Evolutionary conservation across 35 echinoderm and acorn worm species (phyloP).

Genomic region (Chiridota heheva): DNA sequence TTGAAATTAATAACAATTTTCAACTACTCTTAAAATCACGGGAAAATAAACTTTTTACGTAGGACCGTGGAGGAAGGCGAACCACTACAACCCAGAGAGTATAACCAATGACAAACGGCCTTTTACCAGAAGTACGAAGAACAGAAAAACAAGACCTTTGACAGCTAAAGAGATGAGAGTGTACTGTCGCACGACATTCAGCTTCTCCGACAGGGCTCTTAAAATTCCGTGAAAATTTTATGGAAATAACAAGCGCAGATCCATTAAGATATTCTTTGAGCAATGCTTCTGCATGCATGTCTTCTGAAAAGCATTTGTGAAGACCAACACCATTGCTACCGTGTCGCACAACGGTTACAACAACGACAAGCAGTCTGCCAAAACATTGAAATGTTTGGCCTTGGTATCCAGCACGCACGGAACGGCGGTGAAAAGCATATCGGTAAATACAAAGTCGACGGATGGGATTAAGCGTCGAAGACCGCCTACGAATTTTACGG

Average conservation of each 20-base stretch:
- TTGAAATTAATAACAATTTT: no score
- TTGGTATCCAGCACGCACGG: neutral
- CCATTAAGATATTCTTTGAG: neutral
- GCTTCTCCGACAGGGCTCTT: neutral
- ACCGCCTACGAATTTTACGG: conserved; percentile 12
- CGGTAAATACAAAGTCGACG: conserved; percentile 18
- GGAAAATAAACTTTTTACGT: no score
- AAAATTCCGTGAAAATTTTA: neutral
- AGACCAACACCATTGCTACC: neutral
- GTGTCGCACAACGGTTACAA: no score
- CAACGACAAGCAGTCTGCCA: neutral
- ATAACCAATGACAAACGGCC: neutral
- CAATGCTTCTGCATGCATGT: neutral
- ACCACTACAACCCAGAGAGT: neutral
- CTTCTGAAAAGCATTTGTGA: neutral
- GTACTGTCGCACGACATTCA: neutral
- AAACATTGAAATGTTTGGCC: neutral
- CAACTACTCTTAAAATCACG: no score
- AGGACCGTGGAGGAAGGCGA: neutral
- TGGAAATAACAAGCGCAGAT: neutral
- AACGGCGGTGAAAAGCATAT: neutral
- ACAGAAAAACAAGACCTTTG: neutral
- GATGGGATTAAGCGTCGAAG: neutral
- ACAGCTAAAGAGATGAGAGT: neutral
- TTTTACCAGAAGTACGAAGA: neutral